Evolutionary conservation across 1,140 invertebrate species (phyloP), one percentile per base, ranked within the genome.

Genomic region (Lucilia cuprina): DNA sequence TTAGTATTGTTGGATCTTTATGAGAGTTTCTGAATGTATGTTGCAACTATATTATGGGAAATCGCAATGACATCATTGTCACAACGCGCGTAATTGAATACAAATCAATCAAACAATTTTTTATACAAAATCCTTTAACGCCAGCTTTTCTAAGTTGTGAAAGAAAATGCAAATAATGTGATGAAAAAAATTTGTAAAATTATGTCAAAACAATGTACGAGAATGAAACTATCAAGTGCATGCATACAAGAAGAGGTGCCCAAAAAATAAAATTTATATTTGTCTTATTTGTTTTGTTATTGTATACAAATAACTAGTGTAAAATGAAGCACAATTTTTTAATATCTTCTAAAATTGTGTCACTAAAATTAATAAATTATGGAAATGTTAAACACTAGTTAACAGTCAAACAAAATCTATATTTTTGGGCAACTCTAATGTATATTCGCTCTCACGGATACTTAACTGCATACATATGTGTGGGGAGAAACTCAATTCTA

Each of bases 61-160:
- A 70, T 70, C n/a, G 65, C n/a, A 70, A 25, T 70, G 65, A 70
- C 65, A 70, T 70, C 65, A 70, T 70, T 70, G 65, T 70, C 65
- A 70, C 65, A 70, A 21, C 10, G 65, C 65, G 65, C 65, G 65
- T 70, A 70, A 70, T 70, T 70, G 65, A 70, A 21, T 70, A 70
- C 65, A 70, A 70, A 70, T 25, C 65, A 70, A 70, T 70, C 65
- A 70, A 21, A 70, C 17, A 21, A 30, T 21, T 19, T 21, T 60
- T 70, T 19, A 70, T 12, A 2, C 7, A 70, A 70, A 70, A 70
- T 25, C 19, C 65, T 70, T 0, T 25, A n/a, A 55, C 50, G 1
- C 50, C 12, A n/a, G 50, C 50, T 17, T 10, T 13, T 14, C 12
- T 13, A 21, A 70, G 19, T 21, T 70, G 65, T 21, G 19, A 19